These are phyloP conservation scores for Augochlorella aurata DNA, from an alignment of 2,888 invertebrate species.

Conservation along the genomic window DNA sequence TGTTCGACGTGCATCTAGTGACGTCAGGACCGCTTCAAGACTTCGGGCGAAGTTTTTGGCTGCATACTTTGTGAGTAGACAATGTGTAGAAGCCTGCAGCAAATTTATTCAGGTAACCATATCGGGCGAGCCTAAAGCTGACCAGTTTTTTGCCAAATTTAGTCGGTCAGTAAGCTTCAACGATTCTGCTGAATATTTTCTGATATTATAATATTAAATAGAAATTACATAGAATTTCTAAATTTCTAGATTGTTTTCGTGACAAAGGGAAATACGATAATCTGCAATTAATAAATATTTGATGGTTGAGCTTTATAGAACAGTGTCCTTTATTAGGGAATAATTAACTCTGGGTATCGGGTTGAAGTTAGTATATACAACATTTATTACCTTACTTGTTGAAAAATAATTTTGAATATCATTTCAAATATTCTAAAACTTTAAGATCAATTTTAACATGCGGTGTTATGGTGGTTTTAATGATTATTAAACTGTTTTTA, in stretches of 20 bases:
- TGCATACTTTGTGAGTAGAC: not conserved
- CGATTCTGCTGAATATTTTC: not conserved
- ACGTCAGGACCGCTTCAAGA: not conserved
- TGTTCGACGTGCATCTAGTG: slow-evolving; percentile 4
- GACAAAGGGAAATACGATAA: not conserved
- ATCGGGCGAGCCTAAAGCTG: not conserved
- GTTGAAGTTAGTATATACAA: not conserved
- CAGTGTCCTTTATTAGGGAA: too few relatives aligned
- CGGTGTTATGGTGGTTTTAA: too few relatives aligned
- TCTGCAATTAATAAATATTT: not conserved
- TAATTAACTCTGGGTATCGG: not conserved
- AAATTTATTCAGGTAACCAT: not conserved
- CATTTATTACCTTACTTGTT: not conserved
- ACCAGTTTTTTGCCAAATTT: not conserved
- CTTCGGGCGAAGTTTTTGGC: not conserved
- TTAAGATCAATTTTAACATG: not conserved
- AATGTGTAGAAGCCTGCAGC: not conserved
- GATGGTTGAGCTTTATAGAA: not conserved
- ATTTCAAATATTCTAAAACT: too few relatives aligned
- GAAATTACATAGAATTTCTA: too few relatives aligned
- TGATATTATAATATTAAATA: too few relatives aligned
- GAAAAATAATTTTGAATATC: too few relatives aligned
- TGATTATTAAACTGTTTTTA: too few relatives aligned
- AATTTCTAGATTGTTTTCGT: not conserved
- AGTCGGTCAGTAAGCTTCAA: not conserved